Evolutionary conservation across 2,797 vertebrate genomes (phyloP), one percentile per base, ranked within the genome.

Genomic region (Crotalus adamanteus): DNA sequence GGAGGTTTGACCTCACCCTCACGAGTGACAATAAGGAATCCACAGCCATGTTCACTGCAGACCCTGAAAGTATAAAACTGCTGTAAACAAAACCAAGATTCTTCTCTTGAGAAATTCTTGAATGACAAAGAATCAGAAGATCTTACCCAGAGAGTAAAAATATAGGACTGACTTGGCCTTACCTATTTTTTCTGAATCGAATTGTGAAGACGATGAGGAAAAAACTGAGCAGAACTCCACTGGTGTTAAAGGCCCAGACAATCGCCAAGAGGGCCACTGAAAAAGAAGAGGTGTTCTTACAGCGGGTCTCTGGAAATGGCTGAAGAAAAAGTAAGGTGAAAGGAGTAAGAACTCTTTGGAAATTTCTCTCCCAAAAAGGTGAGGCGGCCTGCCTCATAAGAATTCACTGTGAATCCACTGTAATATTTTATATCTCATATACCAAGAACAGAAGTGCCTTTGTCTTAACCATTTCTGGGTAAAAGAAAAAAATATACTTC

Each of bases 141-240:
- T 0, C 55, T 63, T 53, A 9, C 42, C 22, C 89, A 86, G 78
- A 26, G 78, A 3, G 0, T 60, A 14, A 73, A 92, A 47, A 20
- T 2, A 60, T 26, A 51, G 9, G 51, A 22, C 14, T 20, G n/a
- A 31, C 73, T 28, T 61, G 56, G 16, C 14, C 96, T 97, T 98
- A 99, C 99, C 99, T 99, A 98, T 99, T 99, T 96, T 98, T 99
- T 96, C 98, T 98, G 98, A 98, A 99, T 96, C 98, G 98, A 95
- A 99, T 95, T 25, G 98, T 99, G 97, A 99, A 99, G 95, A 98
- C 91, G 53, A 99, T 97, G 96, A 99, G 99, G 97, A 98, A 98
- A 91, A 98, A 95, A 0, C 98, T 96, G 92, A 99, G 95, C 51
- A 99, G 97, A 94, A 99, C 98, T 94, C 99, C 99, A 94, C 97